Conservation (phyloP, 2,888 invertebrate species). For the Chymomyza caudatula region DNA sequence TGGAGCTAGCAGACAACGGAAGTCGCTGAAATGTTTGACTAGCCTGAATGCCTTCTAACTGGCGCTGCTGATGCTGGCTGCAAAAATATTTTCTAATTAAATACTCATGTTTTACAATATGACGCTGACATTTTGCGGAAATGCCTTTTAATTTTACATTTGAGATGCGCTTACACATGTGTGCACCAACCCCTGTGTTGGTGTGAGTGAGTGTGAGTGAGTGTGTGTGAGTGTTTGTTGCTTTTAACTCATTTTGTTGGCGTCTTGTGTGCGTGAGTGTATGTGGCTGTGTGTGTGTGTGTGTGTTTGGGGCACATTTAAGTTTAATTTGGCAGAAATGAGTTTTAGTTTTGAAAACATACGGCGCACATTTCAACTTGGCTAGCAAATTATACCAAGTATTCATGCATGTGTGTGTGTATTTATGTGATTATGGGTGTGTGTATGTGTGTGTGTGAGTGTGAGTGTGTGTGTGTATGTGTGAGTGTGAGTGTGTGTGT, state of each 20-base stretch:
- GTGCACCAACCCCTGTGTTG: not conserved
- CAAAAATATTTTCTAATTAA: constrained; percentile 72
- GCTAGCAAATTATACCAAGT: constrained; percentile 2
- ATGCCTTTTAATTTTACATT: constrained; percentile 73
- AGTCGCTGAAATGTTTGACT: constrained; percentile 31
- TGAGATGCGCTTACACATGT: constrained; percentile 45
- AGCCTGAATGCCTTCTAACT: constrained; percentile 12
- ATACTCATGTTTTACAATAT: constrained; percentile 74
- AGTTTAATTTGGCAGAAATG: constrained; percentile 73
- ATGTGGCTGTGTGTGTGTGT: not conserved
- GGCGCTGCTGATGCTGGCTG: constrained; percentile 20
- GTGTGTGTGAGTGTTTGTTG: constrained; percentile 16
- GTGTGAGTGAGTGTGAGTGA: not conserved
- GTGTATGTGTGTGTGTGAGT: constrained; percentile 10
- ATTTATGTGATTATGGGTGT: constrained; percentile 15
- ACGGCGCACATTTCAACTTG: constrained; percentile 47
- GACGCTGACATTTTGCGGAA: constrained; percentile 73
- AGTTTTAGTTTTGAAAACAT: constrained; percentile 65
- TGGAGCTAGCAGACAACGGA: not conserved
- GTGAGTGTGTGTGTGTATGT: constrained; percentile 20
- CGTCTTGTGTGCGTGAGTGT: constrained; percentile 21
- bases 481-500: not conserved
- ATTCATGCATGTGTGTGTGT: not conserved
- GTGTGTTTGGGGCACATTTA: constrained; percentile 48
- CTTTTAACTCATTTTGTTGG: constrained; percentile 46